Conservation (phyloP, 1,140 invertebrate species). For the Calosoma granatense region DNA sequence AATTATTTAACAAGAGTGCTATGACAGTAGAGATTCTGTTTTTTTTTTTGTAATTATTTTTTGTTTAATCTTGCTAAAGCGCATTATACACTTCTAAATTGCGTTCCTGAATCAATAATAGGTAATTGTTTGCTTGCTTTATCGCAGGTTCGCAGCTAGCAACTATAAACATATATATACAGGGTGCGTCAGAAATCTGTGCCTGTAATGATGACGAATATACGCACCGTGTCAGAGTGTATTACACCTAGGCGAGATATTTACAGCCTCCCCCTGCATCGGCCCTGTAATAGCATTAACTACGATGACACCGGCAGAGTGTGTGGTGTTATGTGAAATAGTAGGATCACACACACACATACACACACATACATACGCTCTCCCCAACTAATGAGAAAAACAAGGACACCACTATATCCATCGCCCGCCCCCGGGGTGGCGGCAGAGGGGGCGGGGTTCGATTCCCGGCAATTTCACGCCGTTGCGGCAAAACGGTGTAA, state of each 20-base stretch:
- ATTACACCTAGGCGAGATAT: not conserved
- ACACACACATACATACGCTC: not conserved
- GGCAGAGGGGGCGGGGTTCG: not conserved
- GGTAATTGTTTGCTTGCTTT: too few relatives aligned
- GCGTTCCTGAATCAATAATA: too few relatives aligned
- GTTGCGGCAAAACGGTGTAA: slow-evolving; percentile 1
- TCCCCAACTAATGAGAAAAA: not conserved
- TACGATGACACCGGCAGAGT: not conserved
- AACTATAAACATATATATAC: too few relatives aligned
- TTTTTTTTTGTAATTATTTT: too few relatives aligned
- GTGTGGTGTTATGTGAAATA: not conserved
- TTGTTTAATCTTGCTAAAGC: too few relatives aligned
- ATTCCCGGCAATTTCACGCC: slow-evolving; percentile 8
- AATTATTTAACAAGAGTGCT: too few relatives aligned
- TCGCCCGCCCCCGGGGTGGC: not conserved
- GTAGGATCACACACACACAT: not conserved
- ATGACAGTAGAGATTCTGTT: too few relatives aligned
- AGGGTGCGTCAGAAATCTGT: slow-evolving; percentile 3
- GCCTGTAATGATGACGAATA: slow-evolving; percentile 5
- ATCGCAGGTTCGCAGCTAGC: too few relatives aligned
- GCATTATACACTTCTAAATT: too few relatives aligned
- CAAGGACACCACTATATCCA: not conserved
- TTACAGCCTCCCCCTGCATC: not conserved
- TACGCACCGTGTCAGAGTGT: not conserved
- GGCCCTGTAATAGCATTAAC: slow-evolving; percentile 6